Evolutionary conservation across 2,888 invertebrate species (phyloP).

Genomic region (Chaetogeoica ovagalla): DNA sequence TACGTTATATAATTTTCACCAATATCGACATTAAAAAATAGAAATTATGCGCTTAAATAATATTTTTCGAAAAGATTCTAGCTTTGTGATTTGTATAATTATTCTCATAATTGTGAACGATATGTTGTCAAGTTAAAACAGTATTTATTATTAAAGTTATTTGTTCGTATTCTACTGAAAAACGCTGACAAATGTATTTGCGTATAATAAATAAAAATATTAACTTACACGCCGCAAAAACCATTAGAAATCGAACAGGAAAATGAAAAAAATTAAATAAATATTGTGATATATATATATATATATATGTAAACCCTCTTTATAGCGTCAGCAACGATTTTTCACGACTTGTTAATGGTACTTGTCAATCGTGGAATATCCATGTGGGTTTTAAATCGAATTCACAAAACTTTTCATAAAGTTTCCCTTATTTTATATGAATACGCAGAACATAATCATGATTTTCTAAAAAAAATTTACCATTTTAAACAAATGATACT

Average conservation of each 20-base stretch:
- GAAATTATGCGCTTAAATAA: no score
- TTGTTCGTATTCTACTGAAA: not conserved
- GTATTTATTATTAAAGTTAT: not conserved
- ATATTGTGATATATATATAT: constrained; percentile 1
- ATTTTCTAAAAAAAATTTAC: no score
- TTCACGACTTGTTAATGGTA: constrained; percentile 30
- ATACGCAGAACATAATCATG: not conserved
- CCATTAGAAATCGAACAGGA: constrained; percentile 23
- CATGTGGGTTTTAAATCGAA: constrained; percentile 26
- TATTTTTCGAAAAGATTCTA: no score
- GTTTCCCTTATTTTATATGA: not conserved
- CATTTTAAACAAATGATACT: no score
- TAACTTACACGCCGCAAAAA: constrained; percentile 18
- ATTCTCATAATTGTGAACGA: not conserved
- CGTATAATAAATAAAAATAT: constrained; percentile 14
- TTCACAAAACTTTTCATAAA: not conserved
- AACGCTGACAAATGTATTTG: constrained; percentile 17
- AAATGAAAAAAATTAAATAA: not conserved
- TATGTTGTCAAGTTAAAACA: not conserved
- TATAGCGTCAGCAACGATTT: constrained; percentile 3
- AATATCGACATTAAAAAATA: no score
- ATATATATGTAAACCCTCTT: not conserved
- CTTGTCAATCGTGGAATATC: constrained; percentile 20
- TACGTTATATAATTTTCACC: no score
- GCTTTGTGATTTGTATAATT: not conserved